Conservation (phyloP, 2,113 vertebrate species). For the Myotis lucifugus region DNA sequence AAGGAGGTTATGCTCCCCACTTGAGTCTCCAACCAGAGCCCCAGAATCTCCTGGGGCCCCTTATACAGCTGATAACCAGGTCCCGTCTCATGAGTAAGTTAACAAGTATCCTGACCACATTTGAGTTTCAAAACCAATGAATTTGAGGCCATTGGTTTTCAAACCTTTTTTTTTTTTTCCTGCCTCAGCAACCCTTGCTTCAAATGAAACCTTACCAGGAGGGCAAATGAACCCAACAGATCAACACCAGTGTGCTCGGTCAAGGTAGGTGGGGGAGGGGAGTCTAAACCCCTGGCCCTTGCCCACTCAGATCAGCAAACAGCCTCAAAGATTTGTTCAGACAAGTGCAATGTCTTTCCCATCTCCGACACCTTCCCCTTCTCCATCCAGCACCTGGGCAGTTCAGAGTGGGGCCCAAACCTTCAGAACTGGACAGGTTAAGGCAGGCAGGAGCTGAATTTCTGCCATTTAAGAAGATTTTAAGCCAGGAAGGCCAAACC, state of each 20-base stretch:
- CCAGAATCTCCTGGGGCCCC: not conserved
- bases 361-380: not conserved
- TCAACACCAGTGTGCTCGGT: not conserved
- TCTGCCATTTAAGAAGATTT: not conserved
- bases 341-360: not conserved
- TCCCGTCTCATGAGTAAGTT: not conserved
- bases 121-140: not conserved
- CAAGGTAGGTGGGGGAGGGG: not conserved
- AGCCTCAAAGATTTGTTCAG: not conserved
- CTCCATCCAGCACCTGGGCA: not conserved
- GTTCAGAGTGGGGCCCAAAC: not conserved
- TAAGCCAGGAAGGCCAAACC: not conserved
- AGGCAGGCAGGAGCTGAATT: not conserved
- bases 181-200: not conserved
- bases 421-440: not conserved
- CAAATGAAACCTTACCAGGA: not conserved
- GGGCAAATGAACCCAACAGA: not conserved
- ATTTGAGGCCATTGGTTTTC: not conserved
- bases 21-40: not conserved
- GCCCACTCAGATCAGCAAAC: not conserved
- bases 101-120: rapidly evolving
- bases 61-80: rapidly evolving
- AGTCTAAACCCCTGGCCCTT: not conserved
- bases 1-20: not conserved
- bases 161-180: rapidly evolving